Percentiles rank a stretch among this genome's conserved stretches.
Evolutionary conservation across 92 coral and sea anemone species (phyloP).

Genomic region (Scolanthus callimorphus): DNA sequence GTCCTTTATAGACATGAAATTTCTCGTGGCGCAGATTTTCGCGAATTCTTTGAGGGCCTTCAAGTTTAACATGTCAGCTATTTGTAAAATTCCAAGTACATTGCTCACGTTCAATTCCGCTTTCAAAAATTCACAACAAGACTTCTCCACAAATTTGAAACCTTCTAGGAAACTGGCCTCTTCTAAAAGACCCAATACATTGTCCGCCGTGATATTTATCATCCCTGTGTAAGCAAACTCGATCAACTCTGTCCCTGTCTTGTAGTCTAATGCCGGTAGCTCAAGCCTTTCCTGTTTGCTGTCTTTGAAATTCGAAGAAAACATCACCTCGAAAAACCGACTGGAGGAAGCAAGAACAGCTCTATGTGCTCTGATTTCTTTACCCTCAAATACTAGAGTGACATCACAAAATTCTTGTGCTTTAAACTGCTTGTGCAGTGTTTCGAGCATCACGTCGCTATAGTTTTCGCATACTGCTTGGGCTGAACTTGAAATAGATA

Average conservation of each 20-base stretch:
- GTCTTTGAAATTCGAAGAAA: slow-evolving; percentile 60
- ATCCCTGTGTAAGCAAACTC: slow-evolving; percentile 84
- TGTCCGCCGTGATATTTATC: slow-evolving; percentile 47
- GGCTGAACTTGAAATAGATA: too few relatives aligned
- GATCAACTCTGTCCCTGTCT: slow-evolving; percentile 47
- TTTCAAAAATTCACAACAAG: slow-evolving; percentile 60
- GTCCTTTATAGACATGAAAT: slow-evolving; percentile 49
- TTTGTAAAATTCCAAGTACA: slow-evolving; percentile 43
- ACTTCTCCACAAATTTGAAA: slow-evolving; percentile 57
- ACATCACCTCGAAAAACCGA: slow-evolving; percentile 76
- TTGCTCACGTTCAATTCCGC: slow-evolving; percentile 30
- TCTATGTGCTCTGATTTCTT: slow-evolving; percentile 67
- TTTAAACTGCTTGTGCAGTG: slow-evolving; percentile 45
- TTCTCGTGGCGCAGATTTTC: slow-evolving; percentile 28
- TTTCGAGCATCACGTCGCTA: slow-evolving; percentile 24
- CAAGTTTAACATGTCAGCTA: slow-evolving; percentile 58
- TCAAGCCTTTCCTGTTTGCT: slow-evolving; percentile 59
- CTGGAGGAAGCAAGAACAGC: slow-evolving; percentile 64
- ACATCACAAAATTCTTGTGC: slow-evolving; percentile 70
- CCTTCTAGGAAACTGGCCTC: slow-evolving; percentile 71
- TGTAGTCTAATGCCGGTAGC: slow-evolving; percentile 44
- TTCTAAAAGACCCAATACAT: slow-evolving; percentile 65
- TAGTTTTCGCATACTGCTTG: too few relatives aligned
- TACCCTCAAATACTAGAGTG: slow-evolving; percentile 47
- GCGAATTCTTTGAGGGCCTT: slow-evolving; percentile 35